Conservation (phyloP, 92 coral and sea anemone genomes). For the Siderastrea radians region DNA sequence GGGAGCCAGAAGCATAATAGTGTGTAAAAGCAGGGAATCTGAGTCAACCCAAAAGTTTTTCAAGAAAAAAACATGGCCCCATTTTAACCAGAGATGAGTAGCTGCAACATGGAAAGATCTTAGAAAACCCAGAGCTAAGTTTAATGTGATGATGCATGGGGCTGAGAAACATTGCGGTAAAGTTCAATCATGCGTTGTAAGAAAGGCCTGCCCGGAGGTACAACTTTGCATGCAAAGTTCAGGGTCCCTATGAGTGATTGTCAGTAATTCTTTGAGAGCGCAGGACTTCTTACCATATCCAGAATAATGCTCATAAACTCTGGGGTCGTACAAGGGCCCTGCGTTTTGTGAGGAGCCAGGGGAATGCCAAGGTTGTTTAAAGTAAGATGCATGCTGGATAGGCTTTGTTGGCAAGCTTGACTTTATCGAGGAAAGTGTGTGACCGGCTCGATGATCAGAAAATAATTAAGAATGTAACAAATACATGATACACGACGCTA, state of each 20-base stretch:
- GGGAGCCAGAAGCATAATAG: no score
- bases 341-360: conserved; percentile 22
- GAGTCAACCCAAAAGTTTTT: no score
- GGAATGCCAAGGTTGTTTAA: conserved; percentile 20
- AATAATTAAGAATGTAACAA: conserved; percentile 50
- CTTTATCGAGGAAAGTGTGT: conserved; percentile 18
- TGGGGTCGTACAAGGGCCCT: conserved; percentile 31
- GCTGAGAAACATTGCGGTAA: conserved; percentile 18
- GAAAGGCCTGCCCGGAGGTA: conserved; percentile 46
- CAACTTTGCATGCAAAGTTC: conserved; percentile 60
- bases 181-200: conserved; percentile 56
- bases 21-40: no score
- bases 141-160: background rate
- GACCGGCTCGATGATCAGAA: conserved; percentile 42
- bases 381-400: no score
- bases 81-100: no score
- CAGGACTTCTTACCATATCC: conserved; percentile 26
- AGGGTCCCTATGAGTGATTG: conserved; percentile 58
- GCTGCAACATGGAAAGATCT: no score
- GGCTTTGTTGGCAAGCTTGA: conserved; percentile 23
- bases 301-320: conserved; percentile 58
- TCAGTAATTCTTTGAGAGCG: conserved; percentile 26
- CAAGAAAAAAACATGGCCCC: no score
- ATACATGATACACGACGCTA: conserved; percentile 28
- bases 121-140: no score